Base-by-base conservation (phyloP, 2,888 invertebrate species). In the Eristalis intricaria region DNA sequence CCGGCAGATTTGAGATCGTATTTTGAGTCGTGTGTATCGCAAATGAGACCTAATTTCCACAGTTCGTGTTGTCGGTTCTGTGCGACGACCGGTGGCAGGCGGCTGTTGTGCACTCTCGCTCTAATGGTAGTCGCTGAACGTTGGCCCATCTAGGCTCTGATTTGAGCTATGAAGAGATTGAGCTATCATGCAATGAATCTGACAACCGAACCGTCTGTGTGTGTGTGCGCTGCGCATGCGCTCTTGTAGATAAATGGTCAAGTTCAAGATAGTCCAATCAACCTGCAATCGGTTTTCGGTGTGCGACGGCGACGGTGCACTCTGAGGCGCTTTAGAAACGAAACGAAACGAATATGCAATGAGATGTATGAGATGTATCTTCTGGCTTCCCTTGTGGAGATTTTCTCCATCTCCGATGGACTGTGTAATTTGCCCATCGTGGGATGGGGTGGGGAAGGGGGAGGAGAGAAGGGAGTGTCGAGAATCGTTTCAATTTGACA, bases 161-260 rank as follows among this genome's bases (percentile, higher is more conserved):
- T 84, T 84, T 84, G 76, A 80, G 84, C 84, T 77, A 88, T 84
- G 73, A 80, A 76, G 77, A 79, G 87, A 87, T 87, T 86, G 86
- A 86, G 86, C 86, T 87, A 87, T 87, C 87, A 83, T 86, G 82
- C 78, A 63, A 65, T 78, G 76, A 80, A 85, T 19, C 50, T n/a
- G 50, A 50, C 50, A 19, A 50, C n/a, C 50, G 50, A 50, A 19
- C 19, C 19, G 19, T 19, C 8, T 29, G 8, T 13, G 56, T 35
- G 60, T 66, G 50, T 64, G 65, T 1, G 15, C 13, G 15, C 26
- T 26, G 26, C 26, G 26, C 26, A 1, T 26, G 26, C 68, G 29
- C 23, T 26, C 64, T 71, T 68, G 43, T 68, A 77, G 56, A 68
- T 77, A 81, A 82, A 83, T 80, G 84, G 88, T 88, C 88, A 84